Evolutionary conservation across 1,140 invertebrate genomes (phyloP), one percentile per base, ranked within the genome.

Genomic region (Phymorhynchus buccinoides): DNA sequence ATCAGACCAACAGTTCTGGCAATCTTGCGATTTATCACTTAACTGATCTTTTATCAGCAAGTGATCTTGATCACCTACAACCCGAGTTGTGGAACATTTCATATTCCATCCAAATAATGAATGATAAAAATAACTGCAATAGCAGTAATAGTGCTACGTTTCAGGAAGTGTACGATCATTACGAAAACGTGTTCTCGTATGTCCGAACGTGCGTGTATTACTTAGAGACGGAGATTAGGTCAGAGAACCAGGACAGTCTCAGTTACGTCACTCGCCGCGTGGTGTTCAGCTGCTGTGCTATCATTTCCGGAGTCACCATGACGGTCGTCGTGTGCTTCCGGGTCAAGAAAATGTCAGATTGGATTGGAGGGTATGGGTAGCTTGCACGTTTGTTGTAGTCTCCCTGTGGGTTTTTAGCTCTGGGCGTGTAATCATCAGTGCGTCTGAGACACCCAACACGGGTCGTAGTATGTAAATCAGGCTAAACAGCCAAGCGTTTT

Each of bases 321-420:
- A 41, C 44, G 3, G 52, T 30, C n/a, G 35, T n/a, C 22, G 73
- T 86, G 30, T 77, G 52, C 22, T 30, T 80, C 22, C 37, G 77
- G 18, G 79, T 87, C 22, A 84, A 87, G 78, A 66, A 84, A 71
- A 87, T 87, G 86, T 56, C 66, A 42, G 84, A 87, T 32, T 87
- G 86, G 84, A 85, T 87, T 30, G 37, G 37, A 56, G 42, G 66
- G 81, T 83, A 73, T 32, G 79, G 6, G 22, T 66, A 9, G 4
- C 3, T 56, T 77, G 32, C 9, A 22, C 22, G 9, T 9, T 52
- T 52, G 48, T 52, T 52, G 48, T 52, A 9, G 48, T 66, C 37
- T 41, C 3, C 27, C 73, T 75, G 37, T 75, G 18, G 16, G 3
- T 75, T 12, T 73, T 4, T 73, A 16, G 1, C 71, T 39, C 71